Evolutionary conservation across 2,888 invertebrate species (phyloP).

Genomic region (Drosophila crucigera): DNA sequence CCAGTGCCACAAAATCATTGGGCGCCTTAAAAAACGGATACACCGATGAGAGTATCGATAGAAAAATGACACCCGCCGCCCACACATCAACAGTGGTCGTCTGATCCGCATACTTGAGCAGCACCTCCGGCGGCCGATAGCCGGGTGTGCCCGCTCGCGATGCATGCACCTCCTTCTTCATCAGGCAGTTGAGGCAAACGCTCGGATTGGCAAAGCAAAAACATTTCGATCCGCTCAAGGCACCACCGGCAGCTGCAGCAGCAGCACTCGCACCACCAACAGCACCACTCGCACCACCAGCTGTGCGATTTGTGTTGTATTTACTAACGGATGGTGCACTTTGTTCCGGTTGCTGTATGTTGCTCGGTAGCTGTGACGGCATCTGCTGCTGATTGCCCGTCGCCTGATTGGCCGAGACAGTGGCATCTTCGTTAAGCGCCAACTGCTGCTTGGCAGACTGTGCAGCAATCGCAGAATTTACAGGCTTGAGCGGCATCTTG

Average conservation of each 20-base stretch:
- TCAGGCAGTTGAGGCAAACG: conserved; percentile 89
- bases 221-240: conserved; percentile 85
- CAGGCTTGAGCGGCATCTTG: conserved; percentile 84
- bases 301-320: conserved; percentile 81
- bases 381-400: background rate
- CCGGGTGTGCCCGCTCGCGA: conserved; percentile 95
- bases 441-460: conserved; percentile 39
- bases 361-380: conserved; percentile 3
- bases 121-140: conserved; percentile 94
- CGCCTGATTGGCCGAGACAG: background rate
- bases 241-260: background rate
- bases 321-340: conserved; percentile 60
- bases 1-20: conserved; percentile 92
- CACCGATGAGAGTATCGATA: conserved; percentile 91
- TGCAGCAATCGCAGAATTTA: conserved; percentile 75
- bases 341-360: conserved; percentile 9
- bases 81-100: conserved; percentile 95
- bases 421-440: background rate
- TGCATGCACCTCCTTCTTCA: conserved; percentile 89
- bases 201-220: conserved; percentile 89
- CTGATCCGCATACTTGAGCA: conserved; percentile 92
- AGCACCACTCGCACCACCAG: conserved; percentile 24
- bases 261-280: background rate
- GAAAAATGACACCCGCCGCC: conserved; percentile 94
- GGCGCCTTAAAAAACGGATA: conserved; percentile 94